Evolutionary conservation across 2,113 vertebrate species (phyloP).

Genomic region (Nerophis ophidion): DNA sequence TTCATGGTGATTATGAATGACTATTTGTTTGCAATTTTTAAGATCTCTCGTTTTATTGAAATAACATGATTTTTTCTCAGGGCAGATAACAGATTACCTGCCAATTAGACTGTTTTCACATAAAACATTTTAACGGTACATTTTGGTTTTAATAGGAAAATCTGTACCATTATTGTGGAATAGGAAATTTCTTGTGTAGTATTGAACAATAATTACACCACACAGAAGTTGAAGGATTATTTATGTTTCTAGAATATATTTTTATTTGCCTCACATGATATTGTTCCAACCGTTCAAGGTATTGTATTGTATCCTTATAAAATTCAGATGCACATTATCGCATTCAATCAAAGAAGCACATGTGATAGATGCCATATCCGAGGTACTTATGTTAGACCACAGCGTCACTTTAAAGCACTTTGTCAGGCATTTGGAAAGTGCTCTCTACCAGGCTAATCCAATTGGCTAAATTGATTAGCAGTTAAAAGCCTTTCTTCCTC

Average conservation of each 20-base stretch:
- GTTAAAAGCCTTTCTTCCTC: conserved; percentile 71
- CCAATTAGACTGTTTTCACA: too few species aligned
- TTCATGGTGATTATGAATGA: too few species aligned
- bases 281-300: conserved; percentile 26
- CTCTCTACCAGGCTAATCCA: conserved; percentile 60
- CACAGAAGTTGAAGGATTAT: conserved; percentile 37
- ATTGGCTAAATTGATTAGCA: conserved; percentile 67
- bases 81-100: too few species aligned
- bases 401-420: conserved; percentile 65
- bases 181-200: conserved; percentile 37
- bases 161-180: conserved; percentile 25
- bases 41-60: too few species aligned
- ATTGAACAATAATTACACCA: conserved; percentile 49
- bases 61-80: too few species aligned
- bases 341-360: conserved; percentile 45
- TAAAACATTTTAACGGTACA: too few species aligned
- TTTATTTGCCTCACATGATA: conserved; percentile 41
- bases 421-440: conserved; percentile 67
- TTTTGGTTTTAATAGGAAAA: not conserved
- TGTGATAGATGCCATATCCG: conserved; percentile 52
- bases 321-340: conserved; percentile 24
- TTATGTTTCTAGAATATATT: conserved; percentile 45
- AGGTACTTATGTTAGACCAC: conserved; percentile 61
- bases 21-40: too few species aligned
- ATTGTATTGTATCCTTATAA: conserved; percentile 26